phyloP scores from a whole-genome alignment of 2,888 invertebrate species.

The Scaptomyza polygonia region DNA sequence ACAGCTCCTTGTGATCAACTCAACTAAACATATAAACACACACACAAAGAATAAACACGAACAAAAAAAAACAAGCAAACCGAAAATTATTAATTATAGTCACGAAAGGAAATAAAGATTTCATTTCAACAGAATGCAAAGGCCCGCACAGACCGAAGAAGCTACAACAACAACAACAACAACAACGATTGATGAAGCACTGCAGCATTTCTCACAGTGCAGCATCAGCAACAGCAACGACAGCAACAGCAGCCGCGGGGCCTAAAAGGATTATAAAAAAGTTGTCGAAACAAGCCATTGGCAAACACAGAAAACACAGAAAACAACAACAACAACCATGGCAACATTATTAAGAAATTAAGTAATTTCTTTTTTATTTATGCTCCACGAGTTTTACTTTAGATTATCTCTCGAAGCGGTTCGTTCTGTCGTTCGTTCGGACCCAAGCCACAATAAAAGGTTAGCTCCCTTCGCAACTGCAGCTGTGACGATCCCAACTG shows the following conservation, averaged over 20 bases:
- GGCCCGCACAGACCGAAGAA: slow-evolving; percentile 56
- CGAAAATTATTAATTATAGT: slow-evolving; percentile 82
- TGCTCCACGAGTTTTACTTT: slow-evolving; percentile 79
- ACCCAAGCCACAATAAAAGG: slow-evolving; percentile 58
- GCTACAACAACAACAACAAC: slow-evolving; percentile 26
- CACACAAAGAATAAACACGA: slow-evolving; percentile 22
- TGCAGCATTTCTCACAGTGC: slow-evolving; percentile 70
- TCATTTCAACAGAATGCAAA: slow-evolving; percentile 80
- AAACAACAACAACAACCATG: slow-evolving; percentile 33
- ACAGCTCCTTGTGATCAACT: slow-evolving; percentile 45
- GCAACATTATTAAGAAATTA: slow-evolving; percentile 79
- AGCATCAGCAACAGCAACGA: slow-evolving; percentile 44
- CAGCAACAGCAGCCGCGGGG: slow-evolving; percentile 62
- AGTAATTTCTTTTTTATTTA: slow-evolving; percentile 80
- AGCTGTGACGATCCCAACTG: slow-evolving; percentile 61
- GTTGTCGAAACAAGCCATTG: slow-evolving; percentile 78
- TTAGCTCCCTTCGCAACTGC: slow-evolving; percentile 67
- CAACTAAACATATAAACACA: slow-evolving; percentile 43
- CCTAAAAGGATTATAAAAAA: slow-evolving; percentile 79
- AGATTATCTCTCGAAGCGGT: slow-evolving; percentile 64
- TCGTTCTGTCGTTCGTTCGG: slow-evolving; percentile 9
- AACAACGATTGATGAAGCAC: slow-evolving; percentile 58
- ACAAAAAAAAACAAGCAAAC: slow-evolving; percentile 56
- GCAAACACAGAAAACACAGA: slow-evolving; percentile 46
- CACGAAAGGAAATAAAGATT: slow-evolving; percentile 83